Percentiles rank a stretch among this genome's conserved stretches.
Conservation (phyloP, 2,797 vertebrate species). For the Melanotaenia parkinsoni region DNA sequence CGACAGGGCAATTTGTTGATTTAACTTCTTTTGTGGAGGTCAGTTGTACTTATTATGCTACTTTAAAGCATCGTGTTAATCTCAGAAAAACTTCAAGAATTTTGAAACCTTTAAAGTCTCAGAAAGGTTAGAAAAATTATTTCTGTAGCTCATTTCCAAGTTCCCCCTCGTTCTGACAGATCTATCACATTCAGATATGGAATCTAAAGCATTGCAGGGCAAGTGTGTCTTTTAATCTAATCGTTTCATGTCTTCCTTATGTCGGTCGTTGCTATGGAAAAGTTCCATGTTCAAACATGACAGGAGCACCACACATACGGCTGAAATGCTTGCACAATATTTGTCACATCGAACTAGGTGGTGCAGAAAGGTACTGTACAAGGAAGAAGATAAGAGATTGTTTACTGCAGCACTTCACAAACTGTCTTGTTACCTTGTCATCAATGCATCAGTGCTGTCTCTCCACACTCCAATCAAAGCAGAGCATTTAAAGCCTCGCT, state of each 20-base stretch:
- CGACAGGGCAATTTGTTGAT: too few species aligned
- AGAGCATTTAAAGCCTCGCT: not conserved
- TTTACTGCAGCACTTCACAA: slow-evolving; percentile 19
- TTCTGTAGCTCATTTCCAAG: slow-evolving; percentile 36
- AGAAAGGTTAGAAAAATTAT: not conserved
- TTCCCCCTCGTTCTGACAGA: slow-evolving; percentile 15
- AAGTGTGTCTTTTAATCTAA: slow-evolving; percentile 26
- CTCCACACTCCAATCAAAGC: not conserved
- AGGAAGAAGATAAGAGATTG: not conserved
- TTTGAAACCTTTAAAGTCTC: slow-evolving; percentile 18
- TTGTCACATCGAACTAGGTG: slow-evolving; percentile 6
- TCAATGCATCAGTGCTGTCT: not conserved
- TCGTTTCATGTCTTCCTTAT: slow-evolving; percentile 17
- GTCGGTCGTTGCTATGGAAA: slow-evolving; percentile 14
- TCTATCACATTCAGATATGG: slow-evolving; percentile 26
- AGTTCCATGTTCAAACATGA: slow-evolving; percentile 27
- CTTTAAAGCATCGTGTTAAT: not conserved
- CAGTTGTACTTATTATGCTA: not conserved
- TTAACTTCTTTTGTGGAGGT: too few species aligned
- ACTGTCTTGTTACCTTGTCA: slow-evolving; percentile 13
- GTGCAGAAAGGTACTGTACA: slow-evolving; percentile 8
- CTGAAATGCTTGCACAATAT: slow-evolving; percentile 16
- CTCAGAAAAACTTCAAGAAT: slow-evolving; percentile 4
- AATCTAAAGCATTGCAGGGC: slow-evolving; percentile 17
- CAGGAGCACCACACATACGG: not conserved